A percentile compares a stretch with the other conserved stretches of the same genome.
phyloP scores from a whole-genome alignment of 2,113 vertebrate genomes.

The Chinchilla lanigera region DNA sequence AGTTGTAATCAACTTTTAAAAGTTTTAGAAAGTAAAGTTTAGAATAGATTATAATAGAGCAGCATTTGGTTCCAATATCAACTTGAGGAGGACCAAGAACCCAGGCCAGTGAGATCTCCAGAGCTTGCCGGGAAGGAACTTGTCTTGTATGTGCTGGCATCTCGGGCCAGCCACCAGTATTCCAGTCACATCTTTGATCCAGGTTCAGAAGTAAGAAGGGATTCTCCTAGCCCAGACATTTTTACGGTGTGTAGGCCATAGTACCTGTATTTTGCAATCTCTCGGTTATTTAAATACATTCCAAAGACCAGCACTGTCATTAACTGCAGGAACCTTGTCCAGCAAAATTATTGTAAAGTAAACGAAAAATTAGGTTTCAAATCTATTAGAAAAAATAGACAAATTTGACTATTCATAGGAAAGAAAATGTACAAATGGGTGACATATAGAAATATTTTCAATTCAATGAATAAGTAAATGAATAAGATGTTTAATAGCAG shows the following conservation, averaged over 20 bases:
- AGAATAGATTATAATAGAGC: background rate
- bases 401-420: slow-evolving; percentile 4
- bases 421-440: background rate
- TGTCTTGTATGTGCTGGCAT: accelerated
- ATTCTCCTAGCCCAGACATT: background rate
- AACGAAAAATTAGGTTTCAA: slow-evolving; percentile 55
- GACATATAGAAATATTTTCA: slow-evolving; percentile 39
- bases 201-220: background rate
- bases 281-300: slow-evolving; percentile 15
- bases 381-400: slow-evolving; percentile 21
- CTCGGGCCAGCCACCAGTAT: accelerated
- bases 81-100: background rate
- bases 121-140: background rate
- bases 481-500: slow-evolving; percentile 53
- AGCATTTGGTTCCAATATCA: accelerated
- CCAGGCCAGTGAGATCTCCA: accelerated
- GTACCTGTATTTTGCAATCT: background rate
- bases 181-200: background rate
- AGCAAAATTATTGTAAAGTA: slow-evolving; percentile 25
- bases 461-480: slow-evolving; percentile 61
- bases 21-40: background rate
- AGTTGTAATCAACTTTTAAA: background rate
- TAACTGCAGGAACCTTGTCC: background rate
- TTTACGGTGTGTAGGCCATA: background rate
- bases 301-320: background rate